phyloP scores from a whole-genome alignment of 2,113 vertebrate species.

The Micronycteris hirsuta region DNA sequence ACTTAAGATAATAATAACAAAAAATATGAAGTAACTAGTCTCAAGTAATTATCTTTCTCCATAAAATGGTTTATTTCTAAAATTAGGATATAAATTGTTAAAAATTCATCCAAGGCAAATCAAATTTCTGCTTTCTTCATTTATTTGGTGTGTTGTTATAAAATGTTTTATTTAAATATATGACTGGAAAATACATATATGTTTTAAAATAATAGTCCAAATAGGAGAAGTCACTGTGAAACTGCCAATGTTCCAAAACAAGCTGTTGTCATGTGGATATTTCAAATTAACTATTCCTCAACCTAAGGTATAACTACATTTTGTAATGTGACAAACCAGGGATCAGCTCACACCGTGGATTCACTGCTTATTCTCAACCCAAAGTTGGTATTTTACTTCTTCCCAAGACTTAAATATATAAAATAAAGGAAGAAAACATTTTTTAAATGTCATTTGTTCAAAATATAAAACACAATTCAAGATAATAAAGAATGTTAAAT shows the following conservation, averaged over 20 bases:
- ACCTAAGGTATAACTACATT: background rate
- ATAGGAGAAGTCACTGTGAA: background rate
- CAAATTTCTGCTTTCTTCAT: background rate
- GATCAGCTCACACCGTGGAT: background rate
- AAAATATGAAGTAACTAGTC: background rate
- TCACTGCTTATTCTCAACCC: background rate
- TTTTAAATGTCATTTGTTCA: background rate
- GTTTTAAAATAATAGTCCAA: background rate
- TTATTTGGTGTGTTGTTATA: background rate
- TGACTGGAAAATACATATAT: background rate
- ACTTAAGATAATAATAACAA: background rate
- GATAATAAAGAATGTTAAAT: background rate
- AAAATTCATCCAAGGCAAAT: background rate
- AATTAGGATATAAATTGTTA: background rate
- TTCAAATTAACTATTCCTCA: background rate
- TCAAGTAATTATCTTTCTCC: slow-evolving; percentile 11
- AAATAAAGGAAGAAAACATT: background rate
- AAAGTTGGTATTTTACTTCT: background rate
- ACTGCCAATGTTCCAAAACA: background rate
- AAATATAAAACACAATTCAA: background rate
- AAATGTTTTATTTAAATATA: background rate
- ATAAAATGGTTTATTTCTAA: background rate
- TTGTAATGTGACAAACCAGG: background rate
- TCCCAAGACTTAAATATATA: background rate
- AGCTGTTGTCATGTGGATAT: background rate